These are phyloP conservation scores for Dendrolimus kikuchii DNA, from an alignment of 1,140 invertebrate species.

Conservation along the genomic window DNA sequence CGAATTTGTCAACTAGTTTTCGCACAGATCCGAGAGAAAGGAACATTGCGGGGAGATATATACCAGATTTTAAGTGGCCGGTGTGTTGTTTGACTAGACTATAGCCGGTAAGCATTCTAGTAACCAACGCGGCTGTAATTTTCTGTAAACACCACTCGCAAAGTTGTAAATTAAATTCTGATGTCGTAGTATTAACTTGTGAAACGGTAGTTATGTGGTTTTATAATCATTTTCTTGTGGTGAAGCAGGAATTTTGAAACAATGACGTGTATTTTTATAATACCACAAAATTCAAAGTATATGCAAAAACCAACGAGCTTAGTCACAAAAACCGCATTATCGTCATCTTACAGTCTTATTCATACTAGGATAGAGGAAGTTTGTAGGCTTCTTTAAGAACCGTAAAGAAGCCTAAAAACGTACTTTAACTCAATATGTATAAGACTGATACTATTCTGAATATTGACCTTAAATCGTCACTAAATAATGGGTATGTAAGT, in stretches of 20 bases:
- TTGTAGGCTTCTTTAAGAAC: too few relatives aligned
- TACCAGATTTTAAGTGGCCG: slow-evolving; percentile 15
- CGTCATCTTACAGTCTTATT: too few relatives aligned
- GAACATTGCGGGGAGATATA: slow-evolving; percentile 6
- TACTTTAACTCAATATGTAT: too few relatives aligned
- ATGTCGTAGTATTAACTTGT: slow-evolving; percentile 34
- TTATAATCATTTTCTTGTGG: slow-evolving; percentile 11
- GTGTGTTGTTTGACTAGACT: not conserved
- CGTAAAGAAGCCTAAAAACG: too few relatives aligned
- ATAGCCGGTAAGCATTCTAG: slow-evolving; percentile 20
- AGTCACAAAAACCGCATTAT: too few relatives aligned
- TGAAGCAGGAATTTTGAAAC: not conserved
- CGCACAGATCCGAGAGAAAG: not conserved
- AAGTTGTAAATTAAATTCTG: slow-evolving; percentile 39
- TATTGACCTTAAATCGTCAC: too few relatives aligned
- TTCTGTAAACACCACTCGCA: slow-evolving; percentile 23
- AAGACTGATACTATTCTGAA: too few relatives aligned
- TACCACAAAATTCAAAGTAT: not conserved
- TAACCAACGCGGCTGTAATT: slow-evolving; percentile 19
- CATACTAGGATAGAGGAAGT: too few relatives aligned
- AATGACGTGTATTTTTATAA: not conserved
- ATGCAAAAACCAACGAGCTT: too few relatives aligned
- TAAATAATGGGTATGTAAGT: too few relatives aligned
- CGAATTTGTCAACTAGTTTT: slow-evolving; percentile 12
- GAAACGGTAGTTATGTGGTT: slow-evolving; percentile 15